phyloP scores from a whole-genome alignment of 92 coral and sea anemone species.

The Phenganax stokvisi region DNA sequence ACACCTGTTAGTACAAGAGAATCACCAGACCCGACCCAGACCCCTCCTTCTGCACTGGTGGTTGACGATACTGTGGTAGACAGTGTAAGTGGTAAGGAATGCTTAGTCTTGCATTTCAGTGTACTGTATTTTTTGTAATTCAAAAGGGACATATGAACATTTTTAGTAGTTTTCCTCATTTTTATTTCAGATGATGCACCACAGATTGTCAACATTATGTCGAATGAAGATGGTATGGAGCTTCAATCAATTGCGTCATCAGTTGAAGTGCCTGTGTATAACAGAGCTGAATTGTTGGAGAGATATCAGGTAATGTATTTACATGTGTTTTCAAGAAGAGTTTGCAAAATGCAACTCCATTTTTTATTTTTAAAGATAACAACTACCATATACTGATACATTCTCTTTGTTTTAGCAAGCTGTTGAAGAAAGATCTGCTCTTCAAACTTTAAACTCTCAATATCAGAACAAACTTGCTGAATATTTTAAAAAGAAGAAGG shows the following conservation, averaged over 20 bases:
- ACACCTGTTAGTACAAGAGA: constrained; percentile 40
- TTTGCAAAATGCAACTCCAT: not conserved
- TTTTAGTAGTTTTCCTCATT: not conserved
- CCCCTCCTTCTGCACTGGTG: constrained; percentile 69
- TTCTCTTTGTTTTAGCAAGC: constrained; percentile 62
- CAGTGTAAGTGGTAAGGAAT: not conserved
- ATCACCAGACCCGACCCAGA: constrained; percentile 73
- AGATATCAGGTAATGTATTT: constrained; percentile 67
- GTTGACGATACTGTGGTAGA: constrained; percentile 1
- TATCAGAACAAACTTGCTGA: constrained; percentile 94
- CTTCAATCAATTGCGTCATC: constrained; percentile 58
- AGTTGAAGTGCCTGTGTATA: constrained; percentile 84
- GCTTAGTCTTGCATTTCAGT: not conserved
- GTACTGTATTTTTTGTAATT: not conserved
- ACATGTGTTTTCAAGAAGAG: not conserved
- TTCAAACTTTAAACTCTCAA: constrained; percentile 87
- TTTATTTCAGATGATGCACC: not conserved
- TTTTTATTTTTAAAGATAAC: not conserved
- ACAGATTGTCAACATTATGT: not conserved
- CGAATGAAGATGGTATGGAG: constrained; percentile 2
- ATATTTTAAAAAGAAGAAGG: constrained; percentile 96
- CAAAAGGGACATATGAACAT: not conserved
- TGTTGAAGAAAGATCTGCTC: constrained; percentile 76
- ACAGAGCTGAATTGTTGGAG: constrained; percentile 87
- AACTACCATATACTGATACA: not conserved